These are phyloP conservation scores for Pristionchus japonicus DNA, from an alignment of 2,888 invertebrate genomes.

Conservation along the genomic window DNA sequence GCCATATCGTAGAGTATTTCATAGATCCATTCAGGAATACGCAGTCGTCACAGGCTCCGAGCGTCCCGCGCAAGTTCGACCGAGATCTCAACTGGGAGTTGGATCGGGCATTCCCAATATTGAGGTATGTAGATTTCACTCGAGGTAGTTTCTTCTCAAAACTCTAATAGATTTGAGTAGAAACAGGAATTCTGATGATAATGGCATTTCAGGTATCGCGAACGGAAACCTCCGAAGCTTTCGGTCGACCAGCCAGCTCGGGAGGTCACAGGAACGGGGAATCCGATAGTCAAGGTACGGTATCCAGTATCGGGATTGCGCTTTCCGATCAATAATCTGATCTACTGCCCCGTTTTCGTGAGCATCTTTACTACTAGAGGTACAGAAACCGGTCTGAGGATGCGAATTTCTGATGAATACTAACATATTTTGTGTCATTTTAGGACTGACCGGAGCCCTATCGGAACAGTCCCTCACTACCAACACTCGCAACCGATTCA, in stretches of 20 bases:
- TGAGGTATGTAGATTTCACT: neutral
- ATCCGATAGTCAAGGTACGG: neutral
- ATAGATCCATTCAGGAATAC: constrained; percentile 52
- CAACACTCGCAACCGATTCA: constrained; percentile 51
- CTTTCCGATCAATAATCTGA: too few relatives aligned
- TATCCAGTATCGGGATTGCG: too few relatives aligned
- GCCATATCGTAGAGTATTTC: too few relatives aligned
- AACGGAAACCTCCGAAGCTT: constrained; percentile 32
- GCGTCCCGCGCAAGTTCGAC: constrained; percentile 5
- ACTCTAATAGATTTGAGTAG: too few relatives aligned
- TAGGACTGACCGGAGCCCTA: neutral
- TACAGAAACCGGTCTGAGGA: too few relatives aligned
- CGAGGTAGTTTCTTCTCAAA: too few relatives aligned
- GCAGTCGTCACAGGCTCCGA: constrained; percentile 46
- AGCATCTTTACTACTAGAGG: too few relatives aligned
- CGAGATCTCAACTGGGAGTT: constrained; percentile 30
- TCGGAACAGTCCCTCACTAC: constrained; percentile 45
- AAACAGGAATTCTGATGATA: too few relatives aligned
- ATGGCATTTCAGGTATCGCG: constrained; percentile 33
- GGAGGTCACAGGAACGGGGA: constrained; percentile 2
- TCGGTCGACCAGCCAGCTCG: constrained; percentile 44
- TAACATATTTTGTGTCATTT: neutral
- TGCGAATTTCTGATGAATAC: neutral
- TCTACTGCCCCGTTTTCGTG: too few relatives aligned
- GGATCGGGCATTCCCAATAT: constrained; percentile 17